A percentile compares a stretch with the other conserved stretches of the same genome.
phyloP scores from a whole-genome alignment of 2,797 vertebrate species.

The Adrianichthys oophorus region DNA sequence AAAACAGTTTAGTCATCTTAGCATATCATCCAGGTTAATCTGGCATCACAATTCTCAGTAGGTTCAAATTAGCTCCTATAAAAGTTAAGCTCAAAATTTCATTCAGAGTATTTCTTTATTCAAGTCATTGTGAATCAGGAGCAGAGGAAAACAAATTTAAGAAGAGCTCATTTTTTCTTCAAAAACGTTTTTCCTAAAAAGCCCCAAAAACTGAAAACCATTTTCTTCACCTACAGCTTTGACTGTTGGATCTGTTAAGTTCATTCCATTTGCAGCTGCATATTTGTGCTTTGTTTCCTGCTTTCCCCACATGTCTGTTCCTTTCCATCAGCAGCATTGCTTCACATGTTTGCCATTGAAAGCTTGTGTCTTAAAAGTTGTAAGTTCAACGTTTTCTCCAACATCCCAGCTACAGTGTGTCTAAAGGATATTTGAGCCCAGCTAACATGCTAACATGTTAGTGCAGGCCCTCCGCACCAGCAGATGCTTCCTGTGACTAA shows the following conservation, averaged over 20 bases:
- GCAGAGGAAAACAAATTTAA: too few relatives aligned
- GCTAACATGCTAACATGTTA: constrained; percentile 61
- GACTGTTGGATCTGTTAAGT: constrained; percentile 18
- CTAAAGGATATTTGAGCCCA: constrained; percentile 29
- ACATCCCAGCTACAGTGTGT: constrained; percentile 48
- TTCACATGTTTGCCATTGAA: constrained; percentile 2
- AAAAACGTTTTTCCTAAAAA: constrained; percentile 68
- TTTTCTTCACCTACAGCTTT: constrained; percentile 9
- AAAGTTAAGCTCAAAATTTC: too few relatives aligned
- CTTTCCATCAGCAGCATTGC: constrained; percentile 9
- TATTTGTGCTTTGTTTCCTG: constrained; percentile 22
- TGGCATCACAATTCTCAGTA: too few relatives aligned
- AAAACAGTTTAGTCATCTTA: too few relatives aligned
- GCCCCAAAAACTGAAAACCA: constrained; percentile 23
- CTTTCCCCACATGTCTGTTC: constrained; percentile 32
- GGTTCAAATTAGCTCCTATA: too few relatives aligned
- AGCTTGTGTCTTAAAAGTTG: constrained; percentile 18
- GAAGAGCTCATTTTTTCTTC: too few relatives aligned
- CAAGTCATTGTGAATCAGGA: too few relatives aligned
- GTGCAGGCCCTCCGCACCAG: constrained; percentile 47
- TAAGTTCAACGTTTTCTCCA: constrained; percentile 38
- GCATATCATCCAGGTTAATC: too few relatives aligned
- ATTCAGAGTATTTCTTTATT: too few relatives aligned
- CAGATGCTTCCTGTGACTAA: constrained; percentile 66
- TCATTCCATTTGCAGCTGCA: constrained; percentile 18